These are phyloP conservation scores for Indicator indicator DNA, from an alignment of 2,113 vertebrate genomes.

Conservation along the genomic window DNA sequence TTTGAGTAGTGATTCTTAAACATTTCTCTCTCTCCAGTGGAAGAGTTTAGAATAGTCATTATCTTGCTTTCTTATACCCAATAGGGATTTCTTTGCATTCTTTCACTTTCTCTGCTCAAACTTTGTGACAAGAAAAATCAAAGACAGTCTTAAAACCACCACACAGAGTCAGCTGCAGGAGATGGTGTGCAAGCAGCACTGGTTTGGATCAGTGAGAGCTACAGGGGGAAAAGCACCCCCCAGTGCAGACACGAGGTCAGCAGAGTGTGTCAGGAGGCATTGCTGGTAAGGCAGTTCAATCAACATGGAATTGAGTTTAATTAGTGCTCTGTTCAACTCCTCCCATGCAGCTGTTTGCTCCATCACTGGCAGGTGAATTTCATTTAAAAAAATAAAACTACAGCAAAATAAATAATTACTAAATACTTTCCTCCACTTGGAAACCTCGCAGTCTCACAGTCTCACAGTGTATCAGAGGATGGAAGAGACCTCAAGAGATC, in stretches of 20 bases:
- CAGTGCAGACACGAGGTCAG: neutral
- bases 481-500: no score
- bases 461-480: no score
- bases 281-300: conserved; percentile 71
- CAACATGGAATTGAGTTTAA: conserved; percentile 74
- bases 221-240: neutral
- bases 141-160: no score
- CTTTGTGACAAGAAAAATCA: no score
- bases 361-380: conserved; percentile 47
- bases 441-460: conserved; percentile 28
- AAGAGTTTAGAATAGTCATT: no score
- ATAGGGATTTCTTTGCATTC: no score
- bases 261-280: conserved; percentile 61
- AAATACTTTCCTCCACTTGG: conserved; percentile 50
- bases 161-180: neutral
- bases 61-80: no score
- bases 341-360: conserved; percentile 56
- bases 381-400: neutral
- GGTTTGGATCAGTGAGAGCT: neutral
- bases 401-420: neutral
- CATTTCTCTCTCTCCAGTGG: no score
- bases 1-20: no score
- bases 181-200: neutral
- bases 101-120: no score
- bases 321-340: conserved; percentile 47